These are phyloP conservation scores for Psylliodes chrysocephalus DNA, from an alignment of 2,888 invertebrate genomes.

Conservation along the genomic window DNA sequence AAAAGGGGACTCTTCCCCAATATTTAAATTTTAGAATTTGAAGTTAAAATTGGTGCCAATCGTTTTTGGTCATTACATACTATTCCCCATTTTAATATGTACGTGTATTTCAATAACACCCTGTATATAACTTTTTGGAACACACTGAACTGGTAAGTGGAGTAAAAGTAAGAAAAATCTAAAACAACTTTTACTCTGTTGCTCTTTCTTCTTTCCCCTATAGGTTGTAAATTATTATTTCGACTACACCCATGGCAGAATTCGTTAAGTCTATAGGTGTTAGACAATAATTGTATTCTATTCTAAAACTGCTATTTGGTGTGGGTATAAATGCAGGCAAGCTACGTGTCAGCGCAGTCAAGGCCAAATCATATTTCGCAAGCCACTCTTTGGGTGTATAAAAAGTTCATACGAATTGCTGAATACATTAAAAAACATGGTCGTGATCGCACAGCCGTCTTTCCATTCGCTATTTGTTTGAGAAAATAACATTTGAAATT, in stretches of 20 bases:
- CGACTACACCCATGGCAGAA: background rate
- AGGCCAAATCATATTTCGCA: conserved; percentile 45
- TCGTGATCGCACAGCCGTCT: conserved; percentile 39
- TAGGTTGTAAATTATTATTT: too few species aligned
- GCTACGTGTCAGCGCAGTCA: conserved; percentile 39
- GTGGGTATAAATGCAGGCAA: conserved; percentile 36
- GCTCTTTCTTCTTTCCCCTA: too few species aligned
- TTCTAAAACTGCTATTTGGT: conserved; percentile 40
- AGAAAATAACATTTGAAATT: conserved; percentile 40
- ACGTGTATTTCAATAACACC: too few species aligned
- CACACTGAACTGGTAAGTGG: too few species aligned
- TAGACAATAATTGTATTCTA: background rate
- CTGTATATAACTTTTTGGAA: too few species aligned
- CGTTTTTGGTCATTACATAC: too few species aligned
- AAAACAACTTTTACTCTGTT: too few species aligned
- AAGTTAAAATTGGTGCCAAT: too few species aligned
- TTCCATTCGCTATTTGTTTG: conserved; percentile 35
- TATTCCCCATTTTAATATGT: too few species aligned
- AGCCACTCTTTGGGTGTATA: conserved; percentile 33
- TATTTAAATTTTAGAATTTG: too few species aligned
- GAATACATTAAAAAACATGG: conserved; percentile 39
- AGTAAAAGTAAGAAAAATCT: too few species aligned
- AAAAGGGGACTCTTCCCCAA: too few species aligned
- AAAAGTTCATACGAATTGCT: conserved; percentile 40
- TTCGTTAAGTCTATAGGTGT: conserved; percentile 1